phyloP scores from a whole-genome alignment of 64 coral and sea anemone genomes.

The Montipora efflorescens region DNA sequence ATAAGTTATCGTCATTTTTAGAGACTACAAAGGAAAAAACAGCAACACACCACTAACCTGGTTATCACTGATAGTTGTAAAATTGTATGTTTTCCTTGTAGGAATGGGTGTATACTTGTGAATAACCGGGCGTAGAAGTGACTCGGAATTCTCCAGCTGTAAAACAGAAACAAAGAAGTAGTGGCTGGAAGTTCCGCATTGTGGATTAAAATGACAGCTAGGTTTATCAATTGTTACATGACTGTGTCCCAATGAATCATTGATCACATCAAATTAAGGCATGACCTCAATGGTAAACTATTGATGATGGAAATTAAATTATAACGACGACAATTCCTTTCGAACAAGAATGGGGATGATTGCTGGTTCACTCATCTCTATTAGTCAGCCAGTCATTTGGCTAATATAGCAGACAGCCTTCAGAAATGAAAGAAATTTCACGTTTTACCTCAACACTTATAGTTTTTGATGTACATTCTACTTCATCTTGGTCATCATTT shows the following conservation, averaged over 20 bases:
- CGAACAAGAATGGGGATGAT: too few species aligned
- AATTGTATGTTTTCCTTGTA: slow-evolving; percentile 74
- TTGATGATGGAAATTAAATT: too few species aligned
- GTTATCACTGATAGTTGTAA: slow-evolving; percentile 79
- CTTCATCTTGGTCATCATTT: slow-evolving; percentile 49
- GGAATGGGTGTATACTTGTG: slow-evolving; percentile 85
- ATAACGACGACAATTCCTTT: too few species aligned
- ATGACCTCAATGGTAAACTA: too few species aligned
- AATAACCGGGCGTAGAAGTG: slow-evolving; percentile 48
- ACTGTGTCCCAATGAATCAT: too few species aligned
- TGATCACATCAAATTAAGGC: too few species aligned
- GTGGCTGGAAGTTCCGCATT: too few species aligned
- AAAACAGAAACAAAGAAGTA: not conserved
- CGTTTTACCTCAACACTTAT: slow-evolving; percentile 83
- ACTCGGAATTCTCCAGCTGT: slow-evolving; percentile 28
- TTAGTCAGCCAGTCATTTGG: too few species aligned
- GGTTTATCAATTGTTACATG: too few species aligned
- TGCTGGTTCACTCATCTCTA: too few species aligned
- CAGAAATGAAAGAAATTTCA: not conserved
- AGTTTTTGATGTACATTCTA: slow-evolving; percentile 84
- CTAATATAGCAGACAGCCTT: not conserved
- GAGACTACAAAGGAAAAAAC: not conserved
- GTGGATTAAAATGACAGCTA: too few species aligned
- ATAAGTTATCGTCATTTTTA: too few species aligned
- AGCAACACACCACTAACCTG: slow-evolving; percentile 67